Evolutionary conservation across 2,797 vertebrate genomes (phyloP), one percentile per base, ranked within the genome.

Genomic region (Neopelma chrysocephalum): DNA sequence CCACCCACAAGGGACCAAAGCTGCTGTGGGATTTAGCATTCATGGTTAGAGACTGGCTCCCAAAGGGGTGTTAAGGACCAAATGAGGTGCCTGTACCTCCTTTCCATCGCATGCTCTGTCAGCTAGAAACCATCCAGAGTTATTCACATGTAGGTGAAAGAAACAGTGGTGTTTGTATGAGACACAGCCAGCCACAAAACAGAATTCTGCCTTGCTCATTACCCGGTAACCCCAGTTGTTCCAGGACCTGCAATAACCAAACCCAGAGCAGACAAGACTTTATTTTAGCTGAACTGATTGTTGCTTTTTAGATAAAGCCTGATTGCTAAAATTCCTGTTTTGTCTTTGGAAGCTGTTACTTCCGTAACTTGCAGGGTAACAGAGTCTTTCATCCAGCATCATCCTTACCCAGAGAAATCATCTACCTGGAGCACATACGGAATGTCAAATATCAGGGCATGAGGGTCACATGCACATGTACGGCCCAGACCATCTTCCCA

Each of bases 171-270:
- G 31, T 31, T 32, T 89, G 65, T 23, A 11, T 36, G 38, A 79
- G 68, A 62, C 88, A 78, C n/a, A 56, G 47, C 9, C 61, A n/a
- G 36, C 11, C 21, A 22, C 34, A 15, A 50, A 66, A 10, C 6
- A 61, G 79, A 73, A 69, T 47, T 34, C 95, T 21, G 27, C 97
- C 12, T 79, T 97, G 60, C 73, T 98, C 96, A 89, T 32, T 98
- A 98, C 60, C 70, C 97, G 7, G 17, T 98, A 98, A 98, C 98
- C 92, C 98, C 10, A 40, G 43, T 62, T 99, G 98, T 94, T 97
- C 98, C 71, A 97, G 88, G 29, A 98, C 97, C 54, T 98, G 98
- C 94, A 98, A 97, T 82, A 95, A 97, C 16, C 98, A 98, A 47
- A 97, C 42, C 4, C 98, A 98, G 94, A 72, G 69, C 26, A 98